Evolutionary conservation across 2,113 vertebrate species (phyloP).

Genomic region (Gallinago jamesoni): DNA sequence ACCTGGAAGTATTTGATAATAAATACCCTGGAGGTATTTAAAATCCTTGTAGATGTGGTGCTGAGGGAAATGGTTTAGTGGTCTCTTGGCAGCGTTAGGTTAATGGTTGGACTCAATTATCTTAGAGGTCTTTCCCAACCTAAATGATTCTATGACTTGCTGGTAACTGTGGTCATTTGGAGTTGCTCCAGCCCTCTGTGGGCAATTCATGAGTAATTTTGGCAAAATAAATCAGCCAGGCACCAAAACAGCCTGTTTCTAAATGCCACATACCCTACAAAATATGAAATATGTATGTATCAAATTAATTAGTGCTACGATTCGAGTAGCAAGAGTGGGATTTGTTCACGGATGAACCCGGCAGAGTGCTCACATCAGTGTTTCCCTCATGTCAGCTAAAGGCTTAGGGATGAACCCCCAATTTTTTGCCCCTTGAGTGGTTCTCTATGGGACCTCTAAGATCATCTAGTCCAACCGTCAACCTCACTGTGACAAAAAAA

Average conservation of each 20-base stretch:
- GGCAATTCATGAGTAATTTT: background rate
- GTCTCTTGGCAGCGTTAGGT: no score
- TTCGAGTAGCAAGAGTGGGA: background rate
- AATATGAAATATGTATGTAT: background rate
- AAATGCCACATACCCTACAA: background rate
- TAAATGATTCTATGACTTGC: background rate
- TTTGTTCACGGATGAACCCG: fast-evolving
- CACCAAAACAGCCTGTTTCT: background rate
- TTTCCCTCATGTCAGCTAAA: background rate
- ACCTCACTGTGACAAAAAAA: no score
- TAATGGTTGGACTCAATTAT: no score
- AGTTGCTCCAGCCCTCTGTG: background rate
- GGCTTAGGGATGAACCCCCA: background rate
- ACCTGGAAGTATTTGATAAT: no score
- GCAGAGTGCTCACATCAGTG: background rate
- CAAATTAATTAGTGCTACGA: fast-evolving
- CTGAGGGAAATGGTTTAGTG: no score
- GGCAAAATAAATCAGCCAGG: background rate
- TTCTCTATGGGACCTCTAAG: background rate
- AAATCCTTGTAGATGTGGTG: no score
- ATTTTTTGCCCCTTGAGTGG: no score
- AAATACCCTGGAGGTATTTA: no score
- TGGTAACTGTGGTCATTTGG: fast-evolving
- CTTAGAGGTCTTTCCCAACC: no score
- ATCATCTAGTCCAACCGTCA: no score